A percentile compares a stretch with the other conserved stretches of the same genome.
phyloP scores from a whole-genome alignment of 2,797 vertebrate species.

The Hoplostethus atlanticus region DNA sequence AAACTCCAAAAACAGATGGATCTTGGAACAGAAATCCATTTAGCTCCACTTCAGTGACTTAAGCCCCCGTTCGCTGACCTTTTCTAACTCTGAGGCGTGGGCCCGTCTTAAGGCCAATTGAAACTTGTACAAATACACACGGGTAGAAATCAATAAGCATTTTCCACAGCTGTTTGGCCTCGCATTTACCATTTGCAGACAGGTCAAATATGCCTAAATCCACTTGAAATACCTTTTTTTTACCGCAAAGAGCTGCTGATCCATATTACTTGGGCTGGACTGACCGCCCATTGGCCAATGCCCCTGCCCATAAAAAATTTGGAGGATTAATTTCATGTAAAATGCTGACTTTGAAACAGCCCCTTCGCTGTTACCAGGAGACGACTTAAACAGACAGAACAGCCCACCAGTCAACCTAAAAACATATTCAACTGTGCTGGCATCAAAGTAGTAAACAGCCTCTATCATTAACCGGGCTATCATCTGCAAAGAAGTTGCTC shows the following conservation, averaged over 20 bases:
- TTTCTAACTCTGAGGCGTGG: conserved; percentile 59
- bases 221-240: conserved; percentile 43
- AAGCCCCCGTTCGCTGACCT: conserved; percentile 72
- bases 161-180: conserved; percentile 58
- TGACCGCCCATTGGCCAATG: conserved; percentile 28
- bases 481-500: conserved; percentile 5
- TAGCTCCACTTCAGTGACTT: conserved; percentile 76
- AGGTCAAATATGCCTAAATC: conserved; percentile 65
- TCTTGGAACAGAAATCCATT: conserved; percentile 76
- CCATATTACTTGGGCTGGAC: not conserved
- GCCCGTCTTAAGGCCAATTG: conserved; percentile 67
- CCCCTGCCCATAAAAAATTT: conserved; percentile 9
- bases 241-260: conserved; percentile 5
- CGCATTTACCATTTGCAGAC: conserved; percentile 57
- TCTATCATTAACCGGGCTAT: conserved; percentile 8
- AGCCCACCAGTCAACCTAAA: conserved; percentile 1
- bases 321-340: conserved; percentile 19
- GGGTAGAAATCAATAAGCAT: conserved; percentile 76
- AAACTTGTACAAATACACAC: conserved; percentile 68
- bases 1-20: conserved; percentile 79
- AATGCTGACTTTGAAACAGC: conserved; percentile 19
- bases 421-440: conserved; percentile 16
- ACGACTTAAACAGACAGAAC: conserved; percentile 27
- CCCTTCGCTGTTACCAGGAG: not conserved
- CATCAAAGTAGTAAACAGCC: conserved; percentile 17